A percentile compares a stretch with the other conserved stretches of the same genome.
These are phyloP conservation scores for Urocynchramus pylzowi DNA, from an alignment of 2,113 vertebrate species.

Conservation along the genomic window DNA sequence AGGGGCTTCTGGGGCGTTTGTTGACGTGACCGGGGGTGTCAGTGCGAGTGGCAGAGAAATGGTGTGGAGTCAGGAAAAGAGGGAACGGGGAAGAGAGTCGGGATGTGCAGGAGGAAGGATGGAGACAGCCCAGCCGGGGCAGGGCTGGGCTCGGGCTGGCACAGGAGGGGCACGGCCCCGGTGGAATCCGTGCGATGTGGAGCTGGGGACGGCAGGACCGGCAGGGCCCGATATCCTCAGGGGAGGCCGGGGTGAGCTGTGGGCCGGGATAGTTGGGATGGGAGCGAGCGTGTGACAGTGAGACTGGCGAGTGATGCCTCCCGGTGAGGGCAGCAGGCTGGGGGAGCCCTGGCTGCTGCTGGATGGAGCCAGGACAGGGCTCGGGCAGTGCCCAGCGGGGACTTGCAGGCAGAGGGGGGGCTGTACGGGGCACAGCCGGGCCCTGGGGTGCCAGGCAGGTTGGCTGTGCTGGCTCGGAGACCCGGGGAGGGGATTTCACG, in stretches of 20 bases:
- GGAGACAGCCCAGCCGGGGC: fast-evolving
- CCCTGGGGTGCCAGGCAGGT: neutral
- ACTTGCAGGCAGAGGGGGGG: neutral
- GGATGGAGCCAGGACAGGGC: neutral
- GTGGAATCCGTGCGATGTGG: fast-evolving
- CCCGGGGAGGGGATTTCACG: neutral
- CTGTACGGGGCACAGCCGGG: fast-evolving
- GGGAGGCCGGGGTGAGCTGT: neutral
- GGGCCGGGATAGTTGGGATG: neutral
- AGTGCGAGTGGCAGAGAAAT: fast-evolving
- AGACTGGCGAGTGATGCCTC: neutral
- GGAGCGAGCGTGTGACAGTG: neutral
- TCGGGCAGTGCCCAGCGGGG: neutral
- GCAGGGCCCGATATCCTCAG: fast-evolving
- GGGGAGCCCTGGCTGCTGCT: neutral
- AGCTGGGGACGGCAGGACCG: fast-evolving
- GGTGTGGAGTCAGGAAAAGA: fast-evolving
- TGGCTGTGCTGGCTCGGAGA: neutral
- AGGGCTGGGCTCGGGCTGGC: neutral
- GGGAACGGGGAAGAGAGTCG: fast-evolving
- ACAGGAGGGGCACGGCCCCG: neutral
- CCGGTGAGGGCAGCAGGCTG: neutral
- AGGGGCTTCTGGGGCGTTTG: fast-evolving
- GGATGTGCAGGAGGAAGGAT: fast-evolving
- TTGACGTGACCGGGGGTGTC: fast-evolving